phyloP scores from a whole-genome alignment of 2,888 invertebrate species.

The Clitarchus hookeri region DNA sequence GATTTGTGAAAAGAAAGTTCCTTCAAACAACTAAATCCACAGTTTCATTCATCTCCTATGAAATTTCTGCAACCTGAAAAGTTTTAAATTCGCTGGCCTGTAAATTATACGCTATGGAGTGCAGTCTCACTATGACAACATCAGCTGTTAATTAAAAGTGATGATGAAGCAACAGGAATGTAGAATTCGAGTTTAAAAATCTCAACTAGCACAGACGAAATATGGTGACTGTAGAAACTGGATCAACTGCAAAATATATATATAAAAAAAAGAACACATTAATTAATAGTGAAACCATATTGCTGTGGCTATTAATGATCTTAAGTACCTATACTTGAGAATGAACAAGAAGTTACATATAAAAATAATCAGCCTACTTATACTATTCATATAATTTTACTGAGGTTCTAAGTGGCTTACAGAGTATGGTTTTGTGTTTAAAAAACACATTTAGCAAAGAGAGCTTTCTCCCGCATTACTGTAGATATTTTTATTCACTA shows the following conservation, averaged over 20 bases:
- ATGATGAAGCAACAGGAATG: slow-evolving; percentile 3
- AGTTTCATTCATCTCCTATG: background rate
- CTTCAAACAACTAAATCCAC: background rate
- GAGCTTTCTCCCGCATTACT: too few species aligned
- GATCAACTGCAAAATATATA: background rate
- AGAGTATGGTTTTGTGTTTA: too few species aligned
- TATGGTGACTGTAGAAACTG: background rate
- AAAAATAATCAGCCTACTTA: too few species aligned
- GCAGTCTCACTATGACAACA: background rate
- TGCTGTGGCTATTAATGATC: too few species aligned
- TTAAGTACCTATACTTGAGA: too few species aligned
- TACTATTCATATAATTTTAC: too few species aligned
- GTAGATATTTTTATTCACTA: too few species aligned
- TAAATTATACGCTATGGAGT: background rate
- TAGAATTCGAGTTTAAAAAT: background rate
- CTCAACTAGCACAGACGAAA: background rate
- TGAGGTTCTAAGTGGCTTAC: too few species aligned
- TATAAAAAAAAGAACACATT: too few species aligned
- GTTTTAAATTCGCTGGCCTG: background rate
- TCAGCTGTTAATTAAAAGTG: background rate
- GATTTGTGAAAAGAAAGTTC: background rate
- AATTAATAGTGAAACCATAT: too few species aligned
- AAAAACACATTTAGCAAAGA: too few species aligned
- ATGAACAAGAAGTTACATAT: too few species aligned
- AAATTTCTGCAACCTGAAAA: background rate